Percentiles rank a stretch among this genome's conserved stretches.
These are phyloP conservation scores for Chaetodon auriga DNA, from an alignment of 2,113 vertebrate species.

Conservation along the genomic window DNA sequence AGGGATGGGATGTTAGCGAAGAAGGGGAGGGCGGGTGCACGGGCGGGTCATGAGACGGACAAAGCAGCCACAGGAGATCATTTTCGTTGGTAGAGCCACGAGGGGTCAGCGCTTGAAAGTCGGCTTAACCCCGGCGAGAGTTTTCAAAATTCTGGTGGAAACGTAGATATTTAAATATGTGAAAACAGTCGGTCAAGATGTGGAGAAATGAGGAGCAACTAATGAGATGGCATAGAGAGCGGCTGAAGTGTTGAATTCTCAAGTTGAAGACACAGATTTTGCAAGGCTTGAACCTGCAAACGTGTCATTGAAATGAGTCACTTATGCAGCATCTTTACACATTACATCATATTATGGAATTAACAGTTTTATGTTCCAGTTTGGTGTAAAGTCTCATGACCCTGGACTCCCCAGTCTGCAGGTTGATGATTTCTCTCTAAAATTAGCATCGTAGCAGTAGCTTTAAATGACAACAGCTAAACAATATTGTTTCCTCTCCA, in stretches of 20 bases:
- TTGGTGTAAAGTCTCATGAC: neutral
- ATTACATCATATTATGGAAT: neutral
- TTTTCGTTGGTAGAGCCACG: neutral
- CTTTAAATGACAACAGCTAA: neutral
- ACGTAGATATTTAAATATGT: slow-evolving; percentile 5
- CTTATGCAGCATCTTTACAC: neutral
- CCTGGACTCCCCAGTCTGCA: neutral
- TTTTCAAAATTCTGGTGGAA: slow-evolving; percentile 1
- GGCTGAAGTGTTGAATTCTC: neutral
- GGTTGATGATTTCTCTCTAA: neutral
- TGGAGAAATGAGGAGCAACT: neutral
- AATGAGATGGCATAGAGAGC: slow-evolving; percentile 1
- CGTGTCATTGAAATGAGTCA: neutral
- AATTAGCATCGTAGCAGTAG: neutral
- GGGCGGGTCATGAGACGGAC: slow-evolving; percentile 49
- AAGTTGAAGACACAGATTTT: neutral
- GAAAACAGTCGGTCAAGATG: neutral
- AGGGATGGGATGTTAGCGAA: slow-evolving; percentile 49
- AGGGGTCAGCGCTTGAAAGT: slow-evolving; percentile 16
- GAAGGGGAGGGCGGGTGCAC: slow-evolving; percentile 30
- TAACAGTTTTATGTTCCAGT: neutral
- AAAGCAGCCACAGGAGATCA: slow-evolving; percentile 23
- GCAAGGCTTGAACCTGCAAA: neutral
- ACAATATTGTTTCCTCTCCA: neutral
- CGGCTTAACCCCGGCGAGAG: neutral